A percentile compares a stretch with the other conserved stretches of the same genome.
Conservation (phyloP, 2,113 vertebrate genomes). For the Pteronura brasiliensis region DNA sequence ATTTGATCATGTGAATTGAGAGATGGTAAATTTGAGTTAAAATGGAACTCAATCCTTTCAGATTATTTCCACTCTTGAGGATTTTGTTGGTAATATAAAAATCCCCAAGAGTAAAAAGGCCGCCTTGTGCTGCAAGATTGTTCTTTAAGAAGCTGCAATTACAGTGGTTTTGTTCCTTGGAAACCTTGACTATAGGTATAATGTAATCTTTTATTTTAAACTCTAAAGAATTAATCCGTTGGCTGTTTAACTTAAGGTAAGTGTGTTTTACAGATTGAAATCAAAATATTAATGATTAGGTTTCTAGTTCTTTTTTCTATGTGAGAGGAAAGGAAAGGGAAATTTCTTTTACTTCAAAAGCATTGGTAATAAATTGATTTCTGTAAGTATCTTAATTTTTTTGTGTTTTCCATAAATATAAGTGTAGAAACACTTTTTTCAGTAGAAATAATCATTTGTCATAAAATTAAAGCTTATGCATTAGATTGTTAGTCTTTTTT, state of each 20-base stretch:
- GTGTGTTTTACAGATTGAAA: neutral
- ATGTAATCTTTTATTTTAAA: neutral
- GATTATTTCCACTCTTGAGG: neutral
- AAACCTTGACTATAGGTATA: neutral
- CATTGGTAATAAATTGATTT: neutral
- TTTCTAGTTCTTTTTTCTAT: neutral
- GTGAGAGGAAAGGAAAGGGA: neutral
- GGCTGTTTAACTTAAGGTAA: neutral
- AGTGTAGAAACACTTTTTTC: neutral
- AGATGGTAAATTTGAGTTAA: conserved; percentile 5
- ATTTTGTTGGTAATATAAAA: neutral
- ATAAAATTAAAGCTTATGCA: neutral
- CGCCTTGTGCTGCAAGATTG: neutral
- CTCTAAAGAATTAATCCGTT: neutral
- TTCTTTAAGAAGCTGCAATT: neutral
- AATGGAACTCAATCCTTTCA: conserved; percentile 14
- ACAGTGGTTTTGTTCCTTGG: neutral
- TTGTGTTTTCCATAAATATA: neutral
- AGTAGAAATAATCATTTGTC: neutral
- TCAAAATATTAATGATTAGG: neutral
- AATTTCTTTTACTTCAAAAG: conserved; percentile 1
- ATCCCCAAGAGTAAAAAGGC: neutral
- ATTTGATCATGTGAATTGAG: neutral
- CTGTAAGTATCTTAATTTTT: neutral
- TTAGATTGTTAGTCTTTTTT: neutral